A percentile compares a stretch with the other conserved stretches of the same genome.
Conservation (phyloP, 2,113 vertebrate genomes). For the Arenaria interpres region DNA sequence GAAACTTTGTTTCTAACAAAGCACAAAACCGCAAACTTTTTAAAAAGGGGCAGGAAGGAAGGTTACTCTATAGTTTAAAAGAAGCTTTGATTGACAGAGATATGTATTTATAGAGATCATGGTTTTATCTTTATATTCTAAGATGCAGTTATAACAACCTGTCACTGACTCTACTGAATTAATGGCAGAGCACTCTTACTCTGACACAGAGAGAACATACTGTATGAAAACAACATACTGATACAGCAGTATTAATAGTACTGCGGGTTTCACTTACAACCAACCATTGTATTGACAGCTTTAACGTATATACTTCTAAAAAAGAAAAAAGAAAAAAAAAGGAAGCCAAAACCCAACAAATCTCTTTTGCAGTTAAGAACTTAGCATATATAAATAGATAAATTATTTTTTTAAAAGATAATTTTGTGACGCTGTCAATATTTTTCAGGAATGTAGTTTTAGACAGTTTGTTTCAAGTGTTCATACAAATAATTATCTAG, state of each 20-base stretch:
- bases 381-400: background rate
- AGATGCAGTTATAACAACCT: background rate
- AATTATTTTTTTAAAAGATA: background rate
- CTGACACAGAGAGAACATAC: background rate
- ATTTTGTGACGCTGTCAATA: background rate
- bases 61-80: background rate
- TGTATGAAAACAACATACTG: background rate
- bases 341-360: background rate
- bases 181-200: background rate
- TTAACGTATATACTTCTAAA: background rate
- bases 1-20: background rate
- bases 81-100: background rate
- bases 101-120: background rate
- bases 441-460: background rate
- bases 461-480: background rate
- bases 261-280: background rate
- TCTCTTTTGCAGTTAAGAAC: background rate
- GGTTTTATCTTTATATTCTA: background rate
- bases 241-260: background rate
- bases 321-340: background rate
- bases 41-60: background rate
- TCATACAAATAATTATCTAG: background rate
- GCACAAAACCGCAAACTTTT: background rate
- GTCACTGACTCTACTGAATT: background rate
- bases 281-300: background rate